A percentile compares a stretch with the other conserved stretches of the same genome.
These are phyloP conservation scores for Drosophila paramelanica DNA, from an alignment of 2,888 invertebrate species.

Conservation along the genomic window DNA sequence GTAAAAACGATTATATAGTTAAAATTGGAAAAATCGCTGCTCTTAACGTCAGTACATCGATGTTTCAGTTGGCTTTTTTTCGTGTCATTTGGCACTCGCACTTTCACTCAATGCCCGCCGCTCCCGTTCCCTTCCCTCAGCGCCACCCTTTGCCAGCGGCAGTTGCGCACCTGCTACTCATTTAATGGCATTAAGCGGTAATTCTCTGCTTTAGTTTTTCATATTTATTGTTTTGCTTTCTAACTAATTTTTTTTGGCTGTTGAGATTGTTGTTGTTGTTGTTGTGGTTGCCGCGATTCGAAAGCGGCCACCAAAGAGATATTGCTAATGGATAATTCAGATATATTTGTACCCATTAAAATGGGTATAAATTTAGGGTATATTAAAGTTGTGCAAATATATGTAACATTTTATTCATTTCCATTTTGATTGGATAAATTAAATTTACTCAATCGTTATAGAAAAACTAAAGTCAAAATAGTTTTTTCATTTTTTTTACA, in stretches of 20 bases:
- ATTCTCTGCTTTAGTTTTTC: slow-evolving; percentile 43
- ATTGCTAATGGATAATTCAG: slow-evolving; percentile 17
- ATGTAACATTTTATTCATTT: too few relatives aligned
- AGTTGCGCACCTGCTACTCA: slow-evolving; percentile 48
- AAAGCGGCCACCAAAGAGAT: slow-evolving; percentile 21
- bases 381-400: too few relatives aligned
- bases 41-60: too few relatives aligned
- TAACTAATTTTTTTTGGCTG: slow-evolving; percentile 45
- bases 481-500: too few relatives aligned
- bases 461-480: too few relatives aligned
- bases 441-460: too few relatives aligned
- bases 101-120: slow-evolving; percentile 22
- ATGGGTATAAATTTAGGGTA: not conserved
- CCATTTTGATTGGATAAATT: too few relatives aligned
- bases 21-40: too few relatives aligned
- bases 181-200: slow-evolving; percentile 51
- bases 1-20: too few relatives aligned
- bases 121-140: not conserved
- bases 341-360: slow-evolving; percentile 5
- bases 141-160: not conserved
- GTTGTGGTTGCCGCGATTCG: slow-evolving; percentile 24
- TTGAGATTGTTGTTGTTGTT: slow-evolving; percentile 6
- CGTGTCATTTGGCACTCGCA: not conserved
- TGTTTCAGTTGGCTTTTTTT: too few relatives aligned
- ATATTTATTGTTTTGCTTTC: slow-evolving; percentile 53